Evolutionary conservation across 2,113 vertebrate species (phyloP).

Genomic region (Gnathonemus echidnorhynchus): DNA sequence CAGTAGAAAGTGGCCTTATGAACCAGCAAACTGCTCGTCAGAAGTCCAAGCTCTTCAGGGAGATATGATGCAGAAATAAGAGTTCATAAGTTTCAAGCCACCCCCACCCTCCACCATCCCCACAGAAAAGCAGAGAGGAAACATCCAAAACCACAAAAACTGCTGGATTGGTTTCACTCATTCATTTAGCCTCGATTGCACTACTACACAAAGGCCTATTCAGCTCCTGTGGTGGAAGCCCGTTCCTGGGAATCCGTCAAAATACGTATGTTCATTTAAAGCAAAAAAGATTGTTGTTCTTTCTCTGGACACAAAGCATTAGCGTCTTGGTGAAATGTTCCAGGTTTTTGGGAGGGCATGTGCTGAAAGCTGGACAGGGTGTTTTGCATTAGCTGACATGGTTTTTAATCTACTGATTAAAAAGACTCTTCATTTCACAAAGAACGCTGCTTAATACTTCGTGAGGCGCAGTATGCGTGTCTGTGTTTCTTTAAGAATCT

Average conservation of each 20-base stretch:
- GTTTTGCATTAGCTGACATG: neutral
- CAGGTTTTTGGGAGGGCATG: neutral
- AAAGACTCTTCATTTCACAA: neutral
- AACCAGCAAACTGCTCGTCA: neutral
- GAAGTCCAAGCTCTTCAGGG: neutral
- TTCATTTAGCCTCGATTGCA: conserved; percentile 31
- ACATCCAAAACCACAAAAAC: conserved; percentile 33
- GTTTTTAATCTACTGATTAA: neutral
- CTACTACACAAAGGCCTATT: conserved; percentile 45
- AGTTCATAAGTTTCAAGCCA: conserved; percentile 3
- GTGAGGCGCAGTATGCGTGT: neutral
- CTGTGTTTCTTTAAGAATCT: neutral
- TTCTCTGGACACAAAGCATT: neutral
- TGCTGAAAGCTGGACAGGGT: neutral
- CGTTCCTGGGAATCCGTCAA: neutral
- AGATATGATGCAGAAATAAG: conserved; percentile 34
- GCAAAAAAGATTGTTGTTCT: conserved; percentile 8
- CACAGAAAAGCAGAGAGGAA: conserved; percentile 32
- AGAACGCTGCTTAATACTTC: too few relatives aligned
- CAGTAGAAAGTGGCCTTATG: neutral
- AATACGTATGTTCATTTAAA: conserved; percentile 8
- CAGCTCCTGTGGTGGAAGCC: conserved; percentile 22
- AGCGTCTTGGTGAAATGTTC: neutral
- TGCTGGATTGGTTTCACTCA: conserved; percentile 29
- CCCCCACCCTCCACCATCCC: conserved; percentile 10